A percentile compares a stretch with the other conserved stretches of the same genome.
phyloP scores from a whole-genome alignment of 1,140 invertebrate species.

The Microplitis mediator region DNA sequence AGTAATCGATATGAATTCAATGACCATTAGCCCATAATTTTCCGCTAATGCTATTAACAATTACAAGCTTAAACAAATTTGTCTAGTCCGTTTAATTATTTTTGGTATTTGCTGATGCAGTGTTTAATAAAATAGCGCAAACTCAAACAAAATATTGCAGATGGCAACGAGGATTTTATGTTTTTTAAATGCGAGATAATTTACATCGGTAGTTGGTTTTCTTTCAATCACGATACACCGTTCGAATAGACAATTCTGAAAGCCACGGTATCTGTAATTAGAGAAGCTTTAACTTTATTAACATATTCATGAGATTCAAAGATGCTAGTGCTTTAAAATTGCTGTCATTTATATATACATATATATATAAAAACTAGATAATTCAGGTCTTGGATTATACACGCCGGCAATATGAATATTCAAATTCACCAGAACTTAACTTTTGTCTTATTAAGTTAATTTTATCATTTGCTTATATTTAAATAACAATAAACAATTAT shows the following conservation, averaged over 20 bases:
- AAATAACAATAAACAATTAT: no score
- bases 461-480: no score
- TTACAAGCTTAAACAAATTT: background rate
- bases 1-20: conserved; percentile 11
- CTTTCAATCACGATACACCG: background rate
- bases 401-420: conserved; percentile 39
- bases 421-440: conserved; percentile 27
- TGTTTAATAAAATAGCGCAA: no score
- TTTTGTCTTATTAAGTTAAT: conserved; percentile 25
- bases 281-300: conserved; percentile 30
- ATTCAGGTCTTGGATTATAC: conserved; percentile 37
- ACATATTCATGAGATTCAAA: conserved; percentile 40
- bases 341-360: background rate
- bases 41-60: background rate
- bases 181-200: no score
- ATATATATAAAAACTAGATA: conserved; percentile 23
- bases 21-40: conserved; percentile 6
- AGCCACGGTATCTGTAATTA: conserved; percentile 26
- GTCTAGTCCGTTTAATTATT: no score
- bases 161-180: no score
- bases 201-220: no score
- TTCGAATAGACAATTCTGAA: conserved; percentile 23
- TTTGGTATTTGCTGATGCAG: no score
- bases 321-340: conserved; percentile 4
- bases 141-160: no score